Conservation (phyloP, 2,888 invertebrate species). For the Cosmorhoe ocellata region DNA sequence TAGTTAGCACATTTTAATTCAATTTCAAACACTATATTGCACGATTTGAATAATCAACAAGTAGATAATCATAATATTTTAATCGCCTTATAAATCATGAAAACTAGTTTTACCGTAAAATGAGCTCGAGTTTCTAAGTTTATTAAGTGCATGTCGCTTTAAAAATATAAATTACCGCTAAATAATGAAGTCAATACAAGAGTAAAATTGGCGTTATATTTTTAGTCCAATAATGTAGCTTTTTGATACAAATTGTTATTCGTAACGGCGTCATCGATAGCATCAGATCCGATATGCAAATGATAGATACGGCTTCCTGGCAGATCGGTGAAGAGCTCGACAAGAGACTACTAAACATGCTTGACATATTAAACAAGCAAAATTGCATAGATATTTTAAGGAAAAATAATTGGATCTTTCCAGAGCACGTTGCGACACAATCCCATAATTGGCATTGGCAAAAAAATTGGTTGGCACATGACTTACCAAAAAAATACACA, state of each 20-base stretch:
- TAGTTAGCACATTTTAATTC: constrained; percentile 53
- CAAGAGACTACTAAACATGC: constrained; percentile 3
- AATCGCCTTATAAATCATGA: constrained; percentile 29
- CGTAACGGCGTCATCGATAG: constrained; percentile 32
- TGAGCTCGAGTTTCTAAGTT: constrained; percentile 10
- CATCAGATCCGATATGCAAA: constrained; percentile 45
- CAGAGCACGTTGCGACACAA: too few relatives aligned
- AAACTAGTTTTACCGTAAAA: constrained; percentile 29
- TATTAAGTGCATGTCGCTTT: constrained; percentile 7
- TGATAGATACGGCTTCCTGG: constrained; percentile 36
- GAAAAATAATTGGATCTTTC: too few relatives aligned
- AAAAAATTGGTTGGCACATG: too few relatives aligned
- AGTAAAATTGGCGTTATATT: constrained; percentile 37
- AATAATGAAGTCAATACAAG: too few relatives aligned
- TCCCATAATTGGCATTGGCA: too few relatives aligned
- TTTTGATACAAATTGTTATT: constrained; percentile 45
- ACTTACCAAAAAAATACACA: too few relatives aligned
- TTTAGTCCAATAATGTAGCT: constrained; percentile 38
- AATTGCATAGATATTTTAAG: too few relatives aligned
- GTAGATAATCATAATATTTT: too few relatives aligned
- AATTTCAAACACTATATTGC: neutral
- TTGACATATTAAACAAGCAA: constrained; percentile 8
- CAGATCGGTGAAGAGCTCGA: constrained; percentile 28
- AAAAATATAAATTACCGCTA: constrained; percentile 25
- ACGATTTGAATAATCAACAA: constrained; percentile 5